phyloP scores from a whole-genome alignment of 2,888 invertebrate genomes.

The Branchellion lobata region DNA sequence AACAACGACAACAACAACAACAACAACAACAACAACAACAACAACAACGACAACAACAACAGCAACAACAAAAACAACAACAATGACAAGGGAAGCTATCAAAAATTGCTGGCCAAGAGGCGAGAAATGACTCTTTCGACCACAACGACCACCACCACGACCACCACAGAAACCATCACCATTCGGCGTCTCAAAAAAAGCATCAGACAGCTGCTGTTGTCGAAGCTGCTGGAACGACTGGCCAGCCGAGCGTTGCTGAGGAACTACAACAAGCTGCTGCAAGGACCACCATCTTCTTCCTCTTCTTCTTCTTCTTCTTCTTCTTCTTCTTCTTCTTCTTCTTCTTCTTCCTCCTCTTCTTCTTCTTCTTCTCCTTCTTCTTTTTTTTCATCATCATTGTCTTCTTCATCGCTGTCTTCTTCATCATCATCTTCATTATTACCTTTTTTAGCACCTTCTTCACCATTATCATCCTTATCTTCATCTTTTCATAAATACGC shows the following conservation, averaged over 20 bases:
- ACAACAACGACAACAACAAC: slow-evolving; percentile 9
- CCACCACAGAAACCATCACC: background rate
- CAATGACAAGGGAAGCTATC: no score
- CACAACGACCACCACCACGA: no score
- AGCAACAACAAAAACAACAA: background rate
- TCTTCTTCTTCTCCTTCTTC: background rate
- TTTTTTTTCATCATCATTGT: no score
- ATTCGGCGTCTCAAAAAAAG: slow-evolving; percentile 8
- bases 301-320: background rate
- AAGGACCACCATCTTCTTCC: background rate
- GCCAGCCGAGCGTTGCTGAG: background rate
- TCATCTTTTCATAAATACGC: no score
- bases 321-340: background rate
- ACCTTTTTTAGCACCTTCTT: background rate
- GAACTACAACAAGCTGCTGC: slow-evolving; percentile 19
- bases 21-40: slow-evolving; percentile 11
- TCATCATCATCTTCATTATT: background rate
- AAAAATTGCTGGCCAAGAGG: no score
- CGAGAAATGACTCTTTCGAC: no score
- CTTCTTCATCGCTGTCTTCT: no score
- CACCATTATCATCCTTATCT: no score
- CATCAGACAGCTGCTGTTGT: slow-evolving; percentile 21
- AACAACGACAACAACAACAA: background rate
- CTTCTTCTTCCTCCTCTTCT: background rate
- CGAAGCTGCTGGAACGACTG: slow-evolving; percentile 35